These are phyloP conservation scores for Biston betularia DNA, from an alignment of 2,888 invertebrate species.

Conservation along the genomic window DNA sequence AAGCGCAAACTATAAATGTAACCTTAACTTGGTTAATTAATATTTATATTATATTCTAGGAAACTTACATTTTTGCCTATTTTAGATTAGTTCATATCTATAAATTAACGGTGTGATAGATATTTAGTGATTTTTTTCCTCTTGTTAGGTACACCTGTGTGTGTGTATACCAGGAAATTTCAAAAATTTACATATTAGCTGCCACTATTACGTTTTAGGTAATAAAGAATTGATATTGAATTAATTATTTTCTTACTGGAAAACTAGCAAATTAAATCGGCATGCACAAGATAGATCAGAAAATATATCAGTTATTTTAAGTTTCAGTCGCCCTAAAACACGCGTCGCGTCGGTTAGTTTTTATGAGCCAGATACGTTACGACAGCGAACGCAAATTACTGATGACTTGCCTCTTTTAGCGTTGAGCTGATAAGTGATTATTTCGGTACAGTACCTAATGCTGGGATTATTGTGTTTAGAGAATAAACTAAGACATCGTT, in stretches of 20 bases:
- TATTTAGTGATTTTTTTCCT: background rate
- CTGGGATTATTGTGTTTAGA: background rate
- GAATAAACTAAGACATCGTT: too few species aligned
- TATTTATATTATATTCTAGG: background rate
- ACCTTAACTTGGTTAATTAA: background rate
- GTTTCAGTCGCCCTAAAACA: slow-evolving; percentile 23
- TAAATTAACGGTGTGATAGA: background rate
- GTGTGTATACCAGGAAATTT: background rate
- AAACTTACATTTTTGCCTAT: background rate
- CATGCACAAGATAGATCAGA: background rate
- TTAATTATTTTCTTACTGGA: background rate
- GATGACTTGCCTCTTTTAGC: slow-evolving; percentile 16
- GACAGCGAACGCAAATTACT: slow-evolving; percentile 25
- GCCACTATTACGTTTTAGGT: background rate
- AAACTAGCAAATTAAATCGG: slow-evolving; percentile 12
- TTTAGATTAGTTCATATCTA: background rate
- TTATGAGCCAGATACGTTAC: slow-evolving; percentile 20
- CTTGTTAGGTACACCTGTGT: background rate
- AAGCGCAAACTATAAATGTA: background rate
- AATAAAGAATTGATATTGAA: background rate
- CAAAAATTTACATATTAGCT: background rate
- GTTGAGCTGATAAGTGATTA: background rate
- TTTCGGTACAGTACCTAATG: background rate
- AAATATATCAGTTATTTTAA: slow-evolving; percentile 23
- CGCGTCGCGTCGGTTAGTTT: background rate